phyloP scores from a whole-genome alignment of 2,113 vertebrate species.

The Trachemys scripta region DNA sequence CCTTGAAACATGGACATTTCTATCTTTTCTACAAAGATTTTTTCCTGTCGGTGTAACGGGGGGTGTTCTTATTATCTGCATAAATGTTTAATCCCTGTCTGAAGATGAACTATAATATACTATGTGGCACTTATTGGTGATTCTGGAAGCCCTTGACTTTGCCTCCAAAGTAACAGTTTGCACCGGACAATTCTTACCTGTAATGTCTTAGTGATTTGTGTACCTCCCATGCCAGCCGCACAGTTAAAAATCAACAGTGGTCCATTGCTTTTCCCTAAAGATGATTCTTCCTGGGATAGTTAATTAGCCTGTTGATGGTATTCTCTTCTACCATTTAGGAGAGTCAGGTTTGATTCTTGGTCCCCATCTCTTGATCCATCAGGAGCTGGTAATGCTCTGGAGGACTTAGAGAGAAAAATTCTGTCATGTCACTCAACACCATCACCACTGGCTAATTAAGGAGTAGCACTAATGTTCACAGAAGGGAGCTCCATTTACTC shows the following conservation, averaged over 20 bases:
- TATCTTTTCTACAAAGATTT: neutral
- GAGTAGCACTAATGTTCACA: neutral
- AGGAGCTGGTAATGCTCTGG: neutral
- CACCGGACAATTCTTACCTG: neutral
- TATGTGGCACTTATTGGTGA: neutral
- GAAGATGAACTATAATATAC: neutral
- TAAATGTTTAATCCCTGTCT: neutral
- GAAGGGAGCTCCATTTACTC: neutral
- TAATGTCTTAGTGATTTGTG: neutral
- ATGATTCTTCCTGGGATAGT: no score
- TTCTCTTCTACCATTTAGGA: neutral
- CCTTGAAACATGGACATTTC: neutral
- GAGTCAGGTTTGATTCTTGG: neutral
- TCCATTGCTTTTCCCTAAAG: neutral
- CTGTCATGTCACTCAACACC: neutral
- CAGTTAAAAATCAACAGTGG: neutral
- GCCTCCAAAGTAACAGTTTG: neutral
- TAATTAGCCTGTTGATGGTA: neutral
- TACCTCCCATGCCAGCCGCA: neutral
- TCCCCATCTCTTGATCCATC: neutral
- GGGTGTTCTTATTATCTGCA: neutral
- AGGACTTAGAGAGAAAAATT: neutral
- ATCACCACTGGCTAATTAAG: neutral
- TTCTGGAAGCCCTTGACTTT: neutral
- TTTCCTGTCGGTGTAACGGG: neutral